These are phyloP conservation scores for Varanus komodoensis DNA, from an alignment of 2,113 vertebrate species.

Conservation along the genomic window DNA sequence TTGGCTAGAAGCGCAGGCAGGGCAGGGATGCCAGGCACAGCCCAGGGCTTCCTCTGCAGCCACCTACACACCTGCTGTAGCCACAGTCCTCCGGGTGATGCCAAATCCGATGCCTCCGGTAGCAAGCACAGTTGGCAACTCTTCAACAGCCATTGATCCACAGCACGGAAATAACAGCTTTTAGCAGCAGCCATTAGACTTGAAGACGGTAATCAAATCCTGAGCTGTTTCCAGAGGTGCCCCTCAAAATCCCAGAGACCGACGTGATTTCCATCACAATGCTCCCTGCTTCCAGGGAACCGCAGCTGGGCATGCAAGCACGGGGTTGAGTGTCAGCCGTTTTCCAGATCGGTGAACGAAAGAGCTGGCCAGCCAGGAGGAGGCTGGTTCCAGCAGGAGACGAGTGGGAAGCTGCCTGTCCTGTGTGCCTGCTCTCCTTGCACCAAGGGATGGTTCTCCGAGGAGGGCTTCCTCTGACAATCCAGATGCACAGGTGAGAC, in stretches of 20 bases:
- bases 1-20: neutral
- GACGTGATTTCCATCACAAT: conserved; percentile 69
- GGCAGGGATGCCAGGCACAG: neutral
- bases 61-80: neutral
- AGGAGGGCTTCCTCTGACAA: no score
- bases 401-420: neutral
- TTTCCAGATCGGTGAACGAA: no score
- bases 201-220: conserved; percentile 77
- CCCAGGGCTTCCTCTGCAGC: neutral
- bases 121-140: conserved; percentile 53
- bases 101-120: conserved; percentile 36
- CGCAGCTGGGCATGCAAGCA: neutral
- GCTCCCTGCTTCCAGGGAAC: neutral
- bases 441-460: no score
- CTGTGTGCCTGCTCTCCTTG: no score
- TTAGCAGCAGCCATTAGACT: conserved; percentile 65
- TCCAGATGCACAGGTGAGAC: no score
- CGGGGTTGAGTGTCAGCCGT: neutral
- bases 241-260: conserved; percentile 57
- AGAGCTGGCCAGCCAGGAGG: neutral
- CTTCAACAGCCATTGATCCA: conserved; percentile 66
- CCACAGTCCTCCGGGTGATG: neutral
- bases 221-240: conserved; percentile 68
- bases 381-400: neutral
- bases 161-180: conserved; percentile 73